Percentiles rank a stretch among this genome's conserved stretches.
Evolutionary conservation across 2,888 invertebrate species (phyloP).

Genomic region (Parnassius mnemosyne): DNA sequence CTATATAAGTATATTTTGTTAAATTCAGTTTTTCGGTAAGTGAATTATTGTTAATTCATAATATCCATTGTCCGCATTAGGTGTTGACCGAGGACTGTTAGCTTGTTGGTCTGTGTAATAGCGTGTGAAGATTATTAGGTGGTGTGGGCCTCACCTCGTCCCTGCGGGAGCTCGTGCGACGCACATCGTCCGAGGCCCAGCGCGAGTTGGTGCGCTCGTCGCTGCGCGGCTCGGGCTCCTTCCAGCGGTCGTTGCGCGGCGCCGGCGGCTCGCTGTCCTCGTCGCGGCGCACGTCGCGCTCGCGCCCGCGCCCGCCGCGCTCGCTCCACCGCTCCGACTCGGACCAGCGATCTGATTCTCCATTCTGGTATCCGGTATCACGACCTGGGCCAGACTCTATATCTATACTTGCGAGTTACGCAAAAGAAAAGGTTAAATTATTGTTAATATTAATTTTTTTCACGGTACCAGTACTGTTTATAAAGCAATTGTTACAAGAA

Average conservation of each 20-base stretch:
- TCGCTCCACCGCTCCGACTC: constrained; percentile 57
- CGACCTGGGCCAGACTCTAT: constrained; percentile 51
- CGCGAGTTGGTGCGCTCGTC: constrained; percentile 54
- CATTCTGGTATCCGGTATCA: constrained; percentile 74
- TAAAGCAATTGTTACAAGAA: too few species aligned
- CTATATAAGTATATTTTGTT: too few species aligned
- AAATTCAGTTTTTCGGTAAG: too few species aligned
- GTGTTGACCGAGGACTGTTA: too few species aligned
- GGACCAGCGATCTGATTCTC: constrained; percentile 72
- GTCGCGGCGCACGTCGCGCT: constrained; percentile 49
- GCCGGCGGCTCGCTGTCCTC: constrained; percentile 66
- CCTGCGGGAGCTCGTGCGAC: constrained; percentile 66
- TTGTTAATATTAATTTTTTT: not conserved
- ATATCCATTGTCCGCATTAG: too few species aligned
- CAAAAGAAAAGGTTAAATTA: constrained; percentile 1
- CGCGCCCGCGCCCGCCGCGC: constrained; percentile 50
- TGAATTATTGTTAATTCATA: too few species aligned
- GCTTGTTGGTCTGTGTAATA: too few species aligned
- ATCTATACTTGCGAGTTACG: constrained; percentile 6
- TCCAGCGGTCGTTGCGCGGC: constrained; percentile 83
- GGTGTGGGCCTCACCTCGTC: constrained; percentile 53
- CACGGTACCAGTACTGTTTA: not conserved
- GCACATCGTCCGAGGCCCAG: constrained; percentile 73
- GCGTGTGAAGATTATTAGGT: too few species aligned
- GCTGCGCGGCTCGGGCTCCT: constrained; percentile 75